These are phyloP conservation scores for Cyphomyrmex costatus DNA, from an alignment of 1,140 invertebrate genomes.

Conservation along the genomic window DNA sequence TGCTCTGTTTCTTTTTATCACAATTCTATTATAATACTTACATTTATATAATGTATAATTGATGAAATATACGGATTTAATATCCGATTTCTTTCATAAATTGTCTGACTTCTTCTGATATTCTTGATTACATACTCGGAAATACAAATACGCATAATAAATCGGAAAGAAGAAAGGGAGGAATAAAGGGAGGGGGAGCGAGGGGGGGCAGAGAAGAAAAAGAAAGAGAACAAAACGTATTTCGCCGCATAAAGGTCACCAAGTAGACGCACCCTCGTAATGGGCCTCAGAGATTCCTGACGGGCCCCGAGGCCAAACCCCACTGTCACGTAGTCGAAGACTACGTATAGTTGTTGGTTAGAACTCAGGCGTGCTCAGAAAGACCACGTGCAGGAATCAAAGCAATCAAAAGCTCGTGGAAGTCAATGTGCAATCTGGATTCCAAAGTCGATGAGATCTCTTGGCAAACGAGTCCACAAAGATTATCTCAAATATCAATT, in stretches of 20 bases:
- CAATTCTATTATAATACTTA: neutral
- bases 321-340: conserved; percentile 72
- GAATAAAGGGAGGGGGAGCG: conserved; percentile 7
- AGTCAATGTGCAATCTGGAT: conserved; percentile 52
- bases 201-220: too few relatives aligned
- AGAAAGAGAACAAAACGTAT: conserved; percentile 71
- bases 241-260: conserved; percentile 73
- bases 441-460: conserved; percentile 54
- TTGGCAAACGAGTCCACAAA: neutral
- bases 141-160: conserved; percentile 32
- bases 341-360: conserved; percentile 70
- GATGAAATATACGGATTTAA: neutral
- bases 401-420: conserved; percentile 61
- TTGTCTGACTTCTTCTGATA: neutral
- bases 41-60: neutral
- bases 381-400: conserved; percentile 58
- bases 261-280: conserved; percentile 78
- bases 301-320: conserved; percentile 70
- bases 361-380: conserved; percentile 61
- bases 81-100: neutral
- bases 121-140: conserved; percentile 22
- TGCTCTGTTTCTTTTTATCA: neutral
- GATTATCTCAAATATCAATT: conserved; percentile 29
- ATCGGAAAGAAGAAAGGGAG: conserved; percentile 65
- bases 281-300: conserved; percentile 74